phyloP scores from a whole-genome alignment of 2,113 vertebrate species.

The Synchiropus splendidus region DNA sequence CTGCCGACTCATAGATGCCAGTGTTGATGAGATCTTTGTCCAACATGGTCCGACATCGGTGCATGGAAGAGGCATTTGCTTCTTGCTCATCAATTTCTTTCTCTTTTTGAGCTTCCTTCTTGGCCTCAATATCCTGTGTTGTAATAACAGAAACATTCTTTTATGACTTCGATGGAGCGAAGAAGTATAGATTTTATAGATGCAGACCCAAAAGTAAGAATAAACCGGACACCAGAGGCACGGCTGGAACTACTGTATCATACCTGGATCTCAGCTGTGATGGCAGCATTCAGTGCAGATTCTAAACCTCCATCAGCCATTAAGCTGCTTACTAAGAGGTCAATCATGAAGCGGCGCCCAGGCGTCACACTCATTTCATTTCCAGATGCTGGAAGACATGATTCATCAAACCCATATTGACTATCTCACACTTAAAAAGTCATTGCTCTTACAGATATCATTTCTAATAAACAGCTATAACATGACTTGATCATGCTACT shows the following conservation, averaged over 20 bases:
- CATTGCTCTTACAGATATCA: too few species aligned
- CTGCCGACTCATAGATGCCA: conserved; percentile 90
- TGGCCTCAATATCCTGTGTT: conserved; percentile 90
- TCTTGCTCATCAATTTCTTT: conserved; percentile 99
- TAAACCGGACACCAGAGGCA: neutral
- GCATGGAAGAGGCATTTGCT: conserved; percentile 85
- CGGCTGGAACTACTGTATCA: neutral
- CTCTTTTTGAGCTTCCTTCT: conserved; percentile 97
- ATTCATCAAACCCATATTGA: too few species aligned
- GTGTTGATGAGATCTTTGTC: conserved; percentile 98
- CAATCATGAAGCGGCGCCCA: conserved; percentile 94
- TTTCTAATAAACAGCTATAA: too few species aligned
- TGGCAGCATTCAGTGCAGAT: conserved; percentile 88
- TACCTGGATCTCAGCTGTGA: conserved; percentile 96
- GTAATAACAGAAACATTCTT: neutral
- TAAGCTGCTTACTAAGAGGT: conserved; percentile 92
- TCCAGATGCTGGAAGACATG: conserved; percentile 72
- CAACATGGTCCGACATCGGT: conserved; percentile 82
- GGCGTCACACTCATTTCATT: conserved; percentile 90
- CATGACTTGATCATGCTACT: neutral
- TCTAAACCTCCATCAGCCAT: conserved; percentile 97
- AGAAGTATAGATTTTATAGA: neutral
- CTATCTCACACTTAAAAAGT: too few species aligned
- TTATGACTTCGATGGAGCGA: neutral
- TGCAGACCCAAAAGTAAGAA: neutral